Evolutionary conservation across 2,113 vertebrate genomes (phyloP).

Genomic region (Candoia aspera): DNA sequence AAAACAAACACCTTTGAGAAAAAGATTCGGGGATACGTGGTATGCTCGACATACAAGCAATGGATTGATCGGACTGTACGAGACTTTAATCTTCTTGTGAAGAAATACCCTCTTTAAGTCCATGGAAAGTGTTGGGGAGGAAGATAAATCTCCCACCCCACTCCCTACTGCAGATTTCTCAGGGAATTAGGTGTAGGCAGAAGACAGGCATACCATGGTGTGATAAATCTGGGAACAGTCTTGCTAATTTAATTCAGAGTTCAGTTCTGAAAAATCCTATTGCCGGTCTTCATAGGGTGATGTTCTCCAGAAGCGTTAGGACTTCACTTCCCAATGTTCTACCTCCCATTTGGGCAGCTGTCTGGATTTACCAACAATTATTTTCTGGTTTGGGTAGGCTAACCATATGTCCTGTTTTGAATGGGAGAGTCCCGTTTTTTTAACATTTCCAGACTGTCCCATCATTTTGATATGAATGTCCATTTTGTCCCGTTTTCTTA

Average conservation of each 20-base stretch:
- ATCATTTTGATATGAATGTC: too few relatives aligned
- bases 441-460: too few relatives aligned
- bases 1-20: conserved; percentile 56
- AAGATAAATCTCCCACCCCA: too few relatives aligned
- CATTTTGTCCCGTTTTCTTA: too few relatives aligned
- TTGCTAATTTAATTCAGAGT: not conserved
- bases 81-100: conserved; percentile 63
- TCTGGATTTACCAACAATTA: not conserved
- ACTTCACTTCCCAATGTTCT: not conserved
- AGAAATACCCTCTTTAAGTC: conserved; percentile 47
- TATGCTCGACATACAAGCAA: conserved; percentile 58
- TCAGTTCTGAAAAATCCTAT: not conserved
- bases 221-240: not conserved
- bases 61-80: conserved; percentile 64
- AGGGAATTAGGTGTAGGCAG: not conserved
- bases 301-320: not conserved
- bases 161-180: not conserved
- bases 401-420: too few relatives aligned
- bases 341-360: not conserved
- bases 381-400: too few relatives aligned
- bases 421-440: too few relatives aligned
- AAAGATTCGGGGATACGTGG: conserved; percentile 67
- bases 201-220: not conserved
- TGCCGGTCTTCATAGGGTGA: not conserved
- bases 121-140: not conserved